These are phyloP conservation scores for Sebastiscus albofasciatus DNA, from an alignment of 2,797 vertebrate species.

Conservation along the genomic window DNA sequence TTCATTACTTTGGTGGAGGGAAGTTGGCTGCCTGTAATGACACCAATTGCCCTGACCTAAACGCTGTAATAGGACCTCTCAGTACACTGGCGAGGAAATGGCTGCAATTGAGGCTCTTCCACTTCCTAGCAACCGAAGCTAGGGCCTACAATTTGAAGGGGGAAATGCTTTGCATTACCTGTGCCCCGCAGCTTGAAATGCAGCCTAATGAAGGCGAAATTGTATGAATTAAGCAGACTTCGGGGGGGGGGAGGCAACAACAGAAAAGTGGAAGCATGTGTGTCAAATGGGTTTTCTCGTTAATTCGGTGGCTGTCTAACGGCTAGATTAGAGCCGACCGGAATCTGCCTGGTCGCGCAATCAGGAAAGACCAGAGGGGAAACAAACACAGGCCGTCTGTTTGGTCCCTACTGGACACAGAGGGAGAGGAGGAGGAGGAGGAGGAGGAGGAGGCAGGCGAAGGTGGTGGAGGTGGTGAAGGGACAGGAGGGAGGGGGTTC, in stretches of 20 bases:
- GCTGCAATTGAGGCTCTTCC: slow-evolving; percentile 89
- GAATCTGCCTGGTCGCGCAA: slow-evolving; percentile 69
- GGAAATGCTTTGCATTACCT: slow-evolving; percentile 84
- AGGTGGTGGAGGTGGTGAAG: slow-evolving; percentile 24
- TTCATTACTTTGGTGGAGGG: slow-evolving; percentile 92
- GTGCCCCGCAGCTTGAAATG: slow-evolving; percentile 77
- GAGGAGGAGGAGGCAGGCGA: slow-evolving; percentile 4
- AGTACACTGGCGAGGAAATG: slow-evolving; percentile 90
- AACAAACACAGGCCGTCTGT: slow-evolving; percentile 66
- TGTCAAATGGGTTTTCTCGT: slow-evolving; percentile 72
- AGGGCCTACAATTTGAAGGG: slow-evolving; percentile 75
- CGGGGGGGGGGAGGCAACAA: slow-evolving; percentile 61
- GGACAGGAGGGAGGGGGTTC: background rate
- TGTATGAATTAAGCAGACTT: slow-evolving; percentile 75
- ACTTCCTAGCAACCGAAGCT: slow-evolving; percentile 90
- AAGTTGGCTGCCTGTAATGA: slow-evolving; percentile 97
- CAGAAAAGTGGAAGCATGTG: slow-evolving; percentile 86
- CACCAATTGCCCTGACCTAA: slow-evolving; percentile 95
- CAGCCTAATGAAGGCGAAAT: slow-evolving; percentile 83
- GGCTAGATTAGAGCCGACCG: slow-evolving; percentile 71
- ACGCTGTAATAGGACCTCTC: slow-evolving; percentile 92
- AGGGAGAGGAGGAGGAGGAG: background rate
- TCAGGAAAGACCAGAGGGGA: slow-evolving; percentile 77
- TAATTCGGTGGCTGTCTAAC: slow-evolving; percentile 68
- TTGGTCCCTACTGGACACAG: slow-evolving; percentile 52